phyloP scores from a whole-genome alignment of 2,888 invertebrate genomes.

The Spicauda simplicius region DNA sequence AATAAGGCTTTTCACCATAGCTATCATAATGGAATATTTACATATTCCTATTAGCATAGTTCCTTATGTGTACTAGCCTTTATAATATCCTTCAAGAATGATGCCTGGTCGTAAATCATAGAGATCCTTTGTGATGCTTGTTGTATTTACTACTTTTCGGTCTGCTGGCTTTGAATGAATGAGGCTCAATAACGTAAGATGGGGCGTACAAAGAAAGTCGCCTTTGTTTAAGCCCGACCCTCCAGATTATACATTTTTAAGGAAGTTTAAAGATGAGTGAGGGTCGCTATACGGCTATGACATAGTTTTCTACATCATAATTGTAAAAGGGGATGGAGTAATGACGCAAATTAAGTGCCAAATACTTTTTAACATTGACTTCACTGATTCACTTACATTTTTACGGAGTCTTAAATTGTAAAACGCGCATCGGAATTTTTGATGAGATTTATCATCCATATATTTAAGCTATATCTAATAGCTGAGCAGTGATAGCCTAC shows the following conservation, averaged over 20 bases:
- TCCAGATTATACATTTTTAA: slow-evolving; percentile 43
- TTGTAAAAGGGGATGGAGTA: slow-evolving; percentile 27
- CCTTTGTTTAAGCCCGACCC: slow-evolving; percentile 40
- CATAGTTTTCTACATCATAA: slow-evolving; percentile 37
- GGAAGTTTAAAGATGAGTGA: slow-evolving; percentile 37
- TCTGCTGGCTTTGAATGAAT: slow-evolving; percentile 52
- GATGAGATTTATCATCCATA: too few species aligned
- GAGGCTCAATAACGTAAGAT: slow-evolving; percentile 48
- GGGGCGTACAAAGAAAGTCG: slow-evolving; percentile 41
- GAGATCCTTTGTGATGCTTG: slow-evolving; percentile 45
- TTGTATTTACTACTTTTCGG: slow-evolving; percentile 54
- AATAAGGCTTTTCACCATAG: too few species aligned
- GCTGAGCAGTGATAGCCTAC: too few species aligned
- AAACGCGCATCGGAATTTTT: too few species aligned
- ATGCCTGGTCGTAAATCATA: slow-evolving; percentile 64
- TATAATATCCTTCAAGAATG: slow-evolving; percentile 52
- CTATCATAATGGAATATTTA: too few species aligned
- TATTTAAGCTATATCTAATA: too few species aligned
- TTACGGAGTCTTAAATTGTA: neutral
- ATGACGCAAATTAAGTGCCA: slow-evolving; percentile 28
- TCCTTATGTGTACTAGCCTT: slow-evolving; percentile 8
- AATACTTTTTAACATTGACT: neutral
- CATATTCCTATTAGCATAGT: too few species aligned
- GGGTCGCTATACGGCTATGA: slow-evolving; percentile 10
- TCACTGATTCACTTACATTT: neutral